Evolutionary conservation across 2,888 invertebrate genomes (phyloP).

Genomic region (Callinectes sapidus): DNA sequence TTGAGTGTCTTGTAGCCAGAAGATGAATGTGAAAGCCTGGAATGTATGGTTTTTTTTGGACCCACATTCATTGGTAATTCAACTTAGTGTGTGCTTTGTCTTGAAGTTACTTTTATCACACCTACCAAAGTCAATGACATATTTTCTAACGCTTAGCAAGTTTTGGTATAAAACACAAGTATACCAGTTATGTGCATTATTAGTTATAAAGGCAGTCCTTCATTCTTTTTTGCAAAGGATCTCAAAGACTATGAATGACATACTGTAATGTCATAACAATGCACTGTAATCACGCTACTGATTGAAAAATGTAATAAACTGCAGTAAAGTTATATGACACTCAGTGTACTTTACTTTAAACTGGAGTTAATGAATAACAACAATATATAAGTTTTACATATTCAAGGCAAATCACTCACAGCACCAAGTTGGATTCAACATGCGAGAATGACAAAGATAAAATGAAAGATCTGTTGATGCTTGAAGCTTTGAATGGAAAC

Average conservation of each 20-base stretch:
- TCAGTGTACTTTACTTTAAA: too few species aligned
- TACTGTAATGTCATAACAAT: neutral
- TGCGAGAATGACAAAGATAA: neutral
- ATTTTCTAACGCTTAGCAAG: neutral
- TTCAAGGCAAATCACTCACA: neutral
- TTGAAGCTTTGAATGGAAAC: neutral
- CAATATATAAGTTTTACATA: neutral
- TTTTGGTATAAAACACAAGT: neutral
- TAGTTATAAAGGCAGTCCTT: neutral
- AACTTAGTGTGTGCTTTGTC: constrained; percentile 2
- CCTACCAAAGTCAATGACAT: neutral
- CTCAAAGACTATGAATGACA: neutral
- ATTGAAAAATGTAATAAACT: neutral
- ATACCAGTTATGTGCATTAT: neutral
- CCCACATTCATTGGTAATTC: neutral
- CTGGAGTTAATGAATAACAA: too few species aligned
- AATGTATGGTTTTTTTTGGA: constrained; percentile 1
- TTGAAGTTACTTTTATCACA: neutral
- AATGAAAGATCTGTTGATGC: constrained; percentile 7
- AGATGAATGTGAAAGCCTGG: constrained; percentile 29
- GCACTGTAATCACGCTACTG: neutral
- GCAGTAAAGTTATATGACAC: neutral
- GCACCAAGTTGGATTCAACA: constrained; percentile 22
- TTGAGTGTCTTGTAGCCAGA: neutral
- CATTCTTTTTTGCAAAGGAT: neutral